Evolutionary conservation across 2,888 invertebrate genomes (phyloP).

Genomic region (Rhorus exstirpatorius): DNA sequence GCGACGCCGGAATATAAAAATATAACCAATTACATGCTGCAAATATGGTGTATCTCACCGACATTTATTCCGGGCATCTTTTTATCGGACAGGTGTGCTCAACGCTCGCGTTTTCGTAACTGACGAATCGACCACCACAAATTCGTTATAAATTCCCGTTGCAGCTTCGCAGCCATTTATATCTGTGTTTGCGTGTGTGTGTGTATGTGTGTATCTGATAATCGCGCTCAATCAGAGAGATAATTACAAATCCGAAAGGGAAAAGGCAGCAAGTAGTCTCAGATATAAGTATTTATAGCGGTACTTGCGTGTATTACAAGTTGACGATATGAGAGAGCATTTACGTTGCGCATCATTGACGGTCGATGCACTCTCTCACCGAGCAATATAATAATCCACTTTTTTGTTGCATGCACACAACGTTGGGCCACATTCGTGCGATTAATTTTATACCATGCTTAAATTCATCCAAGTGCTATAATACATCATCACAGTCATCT

Average conservation of each 20-base stretch:
- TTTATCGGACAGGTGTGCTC: conserved; percentile 73
- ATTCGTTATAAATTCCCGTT: conserved; percentile 64
- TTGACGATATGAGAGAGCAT: conserved; percentile 10
- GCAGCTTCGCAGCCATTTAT: conserved; percentile 1
- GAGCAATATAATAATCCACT: conserved; percentile 1
- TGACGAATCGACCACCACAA: conserved; percentile 52
- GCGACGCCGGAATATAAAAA: conserved; percentile 77
- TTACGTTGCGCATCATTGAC: conserved; percentile 27
- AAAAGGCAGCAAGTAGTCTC: conserved; percentile 44
- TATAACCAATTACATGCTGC: conserved; percentile 83
- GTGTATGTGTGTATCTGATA: conserved; percentile 18
- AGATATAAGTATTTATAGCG: conserved; percentile 7
- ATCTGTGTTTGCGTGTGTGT: neutral
- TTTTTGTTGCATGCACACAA: neutral
- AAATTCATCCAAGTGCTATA: too few species aligned
- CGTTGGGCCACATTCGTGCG: too few species aligned
- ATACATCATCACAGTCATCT: too few species aligned
- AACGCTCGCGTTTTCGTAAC: conserved; percentile 33
- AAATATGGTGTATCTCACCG: conserved; percentile 80
- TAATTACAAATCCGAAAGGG: conserved; percentile 63
- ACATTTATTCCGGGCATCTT: conserved; percentile 66
- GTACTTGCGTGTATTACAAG: conserved; percentile 33
- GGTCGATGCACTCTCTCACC: conserved; percentile 54
- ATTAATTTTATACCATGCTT: too few species aligned
- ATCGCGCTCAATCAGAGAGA: conserved; percentile 41